Base-by-base conservation (phyloP, 2,113 vertebrate species). In the Sylvietta virens region DNA sequence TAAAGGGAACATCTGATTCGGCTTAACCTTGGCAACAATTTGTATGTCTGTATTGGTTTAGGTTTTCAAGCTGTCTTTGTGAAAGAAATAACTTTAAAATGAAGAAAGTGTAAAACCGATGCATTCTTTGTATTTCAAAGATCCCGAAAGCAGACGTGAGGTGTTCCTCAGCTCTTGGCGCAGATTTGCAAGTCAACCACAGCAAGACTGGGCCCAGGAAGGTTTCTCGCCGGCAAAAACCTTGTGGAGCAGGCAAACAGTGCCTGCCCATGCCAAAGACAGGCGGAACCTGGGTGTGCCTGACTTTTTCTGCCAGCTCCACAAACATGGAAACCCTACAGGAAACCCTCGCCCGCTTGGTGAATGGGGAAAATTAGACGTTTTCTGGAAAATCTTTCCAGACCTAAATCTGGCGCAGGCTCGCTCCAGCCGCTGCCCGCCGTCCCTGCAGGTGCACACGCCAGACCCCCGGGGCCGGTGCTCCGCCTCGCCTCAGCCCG, bases 71-170 rank as follows among this genome's bases (percentile, higher is more conserved):
- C 24, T 0, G 2, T 20, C 48, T 69, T 79, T 48, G 24, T 18
- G 40, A 66, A 62, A 90, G 37, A 86, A 90, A 21, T 15, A 79
- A 76, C 14, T 72, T 69, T 11, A 57, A 70, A 78, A 61, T 6
- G 40, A 64, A 62, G n/a, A 37, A 90, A 66, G 30, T 0, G 0
- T 35, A 78, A 81, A 89, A 11, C 17, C 0, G 1, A 71, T 4
- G 11, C 20, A 5, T 40, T 80, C 8, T 5, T 54, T 8, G 24
- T 28, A 47, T 58, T 72, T 70, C 42, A 21, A 28, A 72, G 39
- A 23, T 50, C 26, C 37, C 0, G 0, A 67, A 50, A 51, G 13
- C 12, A 26, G 65, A 44, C 24, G 11, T 0, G 23, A 76, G 23
- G 26, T 27, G 28, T 7, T 66, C 2, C 20, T 40, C 60, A 7